Percentiles rank a stretch among this genome's conserved stretches.
phyloP scores from a whole-genome alignment of 2,797 vertebrate genomes.

The Neostethus bicornis region DNA sequence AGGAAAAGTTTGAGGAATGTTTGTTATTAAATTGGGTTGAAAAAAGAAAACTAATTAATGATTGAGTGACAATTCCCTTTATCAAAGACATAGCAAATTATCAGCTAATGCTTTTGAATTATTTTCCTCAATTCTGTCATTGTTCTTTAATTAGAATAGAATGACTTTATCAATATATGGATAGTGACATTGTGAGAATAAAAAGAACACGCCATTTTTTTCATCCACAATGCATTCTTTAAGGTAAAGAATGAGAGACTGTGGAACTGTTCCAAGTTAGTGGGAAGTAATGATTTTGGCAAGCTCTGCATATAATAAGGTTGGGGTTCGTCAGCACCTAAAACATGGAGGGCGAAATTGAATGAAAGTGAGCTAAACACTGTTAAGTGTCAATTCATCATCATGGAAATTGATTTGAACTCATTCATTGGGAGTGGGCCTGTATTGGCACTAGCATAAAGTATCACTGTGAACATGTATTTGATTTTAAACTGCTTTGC shows the following conservation, averaged over 20 bases:
- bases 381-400: constrained; percentile 18
- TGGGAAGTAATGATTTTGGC: constrained; percentile 18
- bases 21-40: constrained; percentile 45
- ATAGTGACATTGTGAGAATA: constrained; percentile 5
- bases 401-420: constrained; percentile 39
- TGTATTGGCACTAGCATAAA: constrained; percentile 18
- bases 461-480: constrained; percentile 15
- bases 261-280: constrained; percentile 24
- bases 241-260: constrained; percentile 17
- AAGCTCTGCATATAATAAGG: constrained; percentile 1
- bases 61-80: neutral
- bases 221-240: constrained; percentile 8
- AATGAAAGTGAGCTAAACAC: constrained; percentile 9
- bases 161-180: neutral
- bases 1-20: constrained; percentile 31
- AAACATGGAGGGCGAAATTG: constrained; percentile 2
- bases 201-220: constrained; percentile 13
- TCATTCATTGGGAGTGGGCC: constrained; percentile 19
- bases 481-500: constrained; percentile 40
- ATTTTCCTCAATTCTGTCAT: neutral
- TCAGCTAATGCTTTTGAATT: neutral
- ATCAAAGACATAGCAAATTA: neutral
- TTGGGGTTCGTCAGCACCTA: constrained; percentile 13
- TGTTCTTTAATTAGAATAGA: neutral
- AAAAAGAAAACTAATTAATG: neutral